phyloP scores from a whole-genome alignment of 2,888 invertebrate species.

The Diloba caeruleocephala region DNA sequence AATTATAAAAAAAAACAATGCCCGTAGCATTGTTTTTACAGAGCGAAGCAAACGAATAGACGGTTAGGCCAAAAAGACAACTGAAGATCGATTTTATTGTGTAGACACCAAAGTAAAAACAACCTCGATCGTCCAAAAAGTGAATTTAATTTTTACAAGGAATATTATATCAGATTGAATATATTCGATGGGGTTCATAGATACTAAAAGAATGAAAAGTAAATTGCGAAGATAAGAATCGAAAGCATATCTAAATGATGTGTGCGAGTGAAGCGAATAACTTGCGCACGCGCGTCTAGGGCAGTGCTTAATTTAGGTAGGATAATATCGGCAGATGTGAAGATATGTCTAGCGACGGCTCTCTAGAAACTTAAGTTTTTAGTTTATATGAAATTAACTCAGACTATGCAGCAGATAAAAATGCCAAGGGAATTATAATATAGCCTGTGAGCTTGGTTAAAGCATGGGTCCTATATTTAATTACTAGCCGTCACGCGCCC shows the following conservation, averaged over 20 bases:
- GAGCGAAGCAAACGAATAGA: no score
- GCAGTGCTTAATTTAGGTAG: conserved; percentile 41
- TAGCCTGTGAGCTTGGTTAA: background rate
- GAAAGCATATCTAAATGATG: conserved; percentile 51
- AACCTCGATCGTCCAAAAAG: no score
- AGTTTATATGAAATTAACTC: conserved; percentile 19
- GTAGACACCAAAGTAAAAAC: no score
- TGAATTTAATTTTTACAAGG: no score
- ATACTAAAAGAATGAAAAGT: conserved; percentile 39
- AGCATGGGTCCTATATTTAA: no score
- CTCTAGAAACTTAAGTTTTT: background rate
- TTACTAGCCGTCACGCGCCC: no score
- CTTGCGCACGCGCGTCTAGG: conserved; percentile 38
- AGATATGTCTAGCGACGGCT: conserved; percentile 41
- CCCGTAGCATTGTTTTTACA: no score
- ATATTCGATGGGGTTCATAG: background rate
- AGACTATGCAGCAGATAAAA: conserved; percentile 28
- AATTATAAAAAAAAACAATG: no score
- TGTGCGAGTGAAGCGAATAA: conserved; percentile 37
- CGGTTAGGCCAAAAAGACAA: no score
- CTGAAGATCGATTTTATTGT: no score
- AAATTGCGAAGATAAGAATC: conserved; percentile 49
- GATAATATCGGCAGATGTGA: conserved; percentile 50
- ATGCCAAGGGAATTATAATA: conserved; percentile 14
- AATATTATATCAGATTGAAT: no score